Evolutionary conservation across 1,140 invertebrate genomes (phyloP).

Genomic region (Coenobita brevimanus): DNA sequence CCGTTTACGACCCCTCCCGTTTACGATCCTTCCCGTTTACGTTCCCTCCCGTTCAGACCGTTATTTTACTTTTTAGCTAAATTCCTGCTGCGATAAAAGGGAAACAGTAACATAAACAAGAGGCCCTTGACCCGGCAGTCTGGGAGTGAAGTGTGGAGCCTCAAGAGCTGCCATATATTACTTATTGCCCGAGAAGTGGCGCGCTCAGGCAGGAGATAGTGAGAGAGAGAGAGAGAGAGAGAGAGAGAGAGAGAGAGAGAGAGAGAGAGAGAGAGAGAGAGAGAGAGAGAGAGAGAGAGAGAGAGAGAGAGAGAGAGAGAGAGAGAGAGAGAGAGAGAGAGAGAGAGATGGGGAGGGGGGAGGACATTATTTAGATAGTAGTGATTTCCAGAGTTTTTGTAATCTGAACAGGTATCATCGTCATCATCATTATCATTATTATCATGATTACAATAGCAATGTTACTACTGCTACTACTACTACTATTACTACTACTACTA

Average conservation of each 20-base stretch:
- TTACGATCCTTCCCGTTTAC: too few relatives aligned
- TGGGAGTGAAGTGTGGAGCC: conserved; percentile 20
- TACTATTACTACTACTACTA: too few relatives aligned
- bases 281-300: conserved; percentile 4
- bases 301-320: conserved; percentile 7
- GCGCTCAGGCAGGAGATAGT: too few relatives aligned
- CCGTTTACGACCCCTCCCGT: too few relatives aligned
- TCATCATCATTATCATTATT: too few relatives aligned
- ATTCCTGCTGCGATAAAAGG: conserved; percentile 34
- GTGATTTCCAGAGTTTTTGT: too few relatives aligned
- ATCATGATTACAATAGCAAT: too few relatives aligned
- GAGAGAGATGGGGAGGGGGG: conserved; percentile 12
- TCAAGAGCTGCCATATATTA: conserved; percentile 51
- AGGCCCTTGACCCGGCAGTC: conserved; percentile 27
- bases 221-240: conserved; percentile 26
- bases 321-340: conserved; percentile 16
- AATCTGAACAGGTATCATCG: too few relatives aligned
- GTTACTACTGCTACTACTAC: too few relatives aligned
- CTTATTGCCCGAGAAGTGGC: conserved; percentile 50
- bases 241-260: conserved; percentile 11
- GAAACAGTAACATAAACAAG: conserved; percentile 48
- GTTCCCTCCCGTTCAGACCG: too few relatives aligned
- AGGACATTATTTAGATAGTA: too few relatives aligned
- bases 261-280: conserved; percentile 14
- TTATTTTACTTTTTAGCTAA: too few relatives aligned